Evolutionary conservation across 2,113 vertebrate species (phyloP).

Genomic region (Silurus glanis): DNA sequence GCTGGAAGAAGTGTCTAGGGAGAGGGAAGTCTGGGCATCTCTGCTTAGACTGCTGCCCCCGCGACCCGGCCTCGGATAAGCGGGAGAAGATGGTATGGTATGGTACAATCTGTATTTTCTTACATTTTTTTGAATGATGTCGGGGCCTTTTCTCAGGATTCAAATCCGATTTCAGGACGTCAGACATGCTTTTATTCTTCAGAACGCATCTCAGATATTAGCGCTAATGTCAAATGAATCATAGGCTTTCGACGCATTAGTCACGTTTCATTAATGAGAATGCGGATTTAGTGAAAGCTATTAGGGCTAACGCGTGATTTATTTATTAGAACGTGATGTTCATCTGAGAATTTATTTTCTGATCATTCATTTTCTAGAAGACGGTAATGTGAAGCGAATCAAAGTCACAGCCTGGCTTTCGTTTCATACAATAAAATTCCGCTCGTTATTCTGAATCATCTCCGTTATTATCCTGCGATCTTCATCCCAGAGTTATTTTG

Average conservation of each 20-base stretch:
- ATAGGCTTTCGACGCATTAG: neutral
- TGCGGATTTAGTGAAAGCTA: neutral
- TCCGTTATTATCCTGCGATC: neutral
- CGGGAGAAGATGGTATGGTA: too few relatives aligned
- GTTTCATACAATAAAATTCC: neutral
- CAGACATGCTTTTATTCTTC: conserved; percentile 6
- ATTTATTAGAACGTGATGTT: neutral
- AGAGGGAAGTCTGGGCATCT: too few relatives aligned
- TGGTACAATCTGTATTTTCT: neutral
- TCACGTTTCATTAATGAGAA: neutral
- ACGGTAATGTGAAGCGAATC: neutral
- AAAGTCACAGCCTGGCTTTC: neutral
- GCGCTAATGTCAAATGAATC: neutral
- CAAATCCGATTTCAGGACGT: neutral
- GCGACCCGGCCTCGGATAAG: too few relatives aligned
- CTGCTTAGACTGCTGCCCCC: too few relatives aligned
- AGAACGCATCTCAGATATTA: neutral
- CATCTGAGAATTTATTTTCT: too few relatives aligned
- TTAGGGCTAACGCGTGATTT: neutral
- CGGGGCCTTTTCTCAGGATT: neutral
- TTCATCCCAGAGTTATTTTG: neutral
- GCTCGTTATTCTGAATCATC: neutral
- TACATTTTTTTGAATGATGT: neutral
- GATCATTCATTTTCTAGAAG: neutral
- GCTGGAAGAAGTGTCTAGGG: too few relatives aligned